A percentile compares a stretch with the other conserved stretches of the same genome.
Evolutionary conservation across 2,797 vertebrate species (phyloP).

Genomic region (Odontamblyopus rebecca): DNA sequence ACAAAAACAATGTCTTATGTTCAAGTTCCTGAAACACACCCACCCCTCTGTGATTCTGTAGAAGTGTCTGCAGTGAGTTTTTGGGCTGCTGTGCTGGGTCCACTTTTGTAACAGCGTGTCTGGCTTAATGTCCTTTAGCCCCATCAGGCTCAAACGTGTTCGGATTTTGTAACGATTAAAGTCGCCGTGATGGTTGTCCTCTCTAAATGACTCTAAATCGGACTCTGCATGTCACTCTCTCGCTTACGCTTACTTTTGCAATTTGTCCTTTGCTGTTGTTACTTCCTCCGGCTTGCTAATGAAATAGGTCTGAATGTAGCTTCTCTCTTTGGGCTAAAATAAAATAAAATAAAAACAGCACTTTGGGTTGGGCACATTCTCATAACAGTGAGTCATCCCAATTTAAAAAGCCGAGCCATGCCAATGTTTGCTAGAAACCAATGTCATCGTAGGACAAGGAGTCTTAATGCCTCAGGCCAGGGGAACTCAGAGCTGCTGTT

Average conservation of each 20-base stretch:
- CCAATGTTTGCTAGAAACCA: slow-evolving; percentile 31
- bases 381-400: slow-evolving; percentile 43
- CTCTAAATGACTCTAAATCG: slow-evolving; percentile 67
- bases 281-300: slow-evolving; percentile 45
- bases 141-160: slow-evolving; percentile 56
- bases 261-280: slow-evolving; percentile 29
- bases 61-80: slow-evolving; percentile 56
- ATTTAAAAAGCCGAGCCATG: slow-evolving; percentile 28
- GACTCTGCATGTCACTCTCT: slow-evolving; percentile 40
- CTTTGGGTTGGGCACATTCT: slow-evolving; percentile 6
- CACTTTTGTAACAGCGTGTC: slow-evolving; percentile 51
- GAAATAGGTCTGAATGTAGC: slow-evolving; percentile 15
- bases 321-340: slow-evolving; percentile 15
- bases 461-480: slow-evolving; percentile 39
- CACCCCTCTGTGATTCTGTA: slow-evolving; percentile 29
- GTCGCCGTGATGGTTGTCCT: slow-evolving; percentile 50
- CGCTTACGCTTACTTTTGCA: slow-evolving; percentile 25
- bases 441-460: slow-evolving; percentile 33
- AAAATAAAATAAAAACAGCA: slow-evolving; percentile 12
- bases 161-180: slow-evolving; percentile 50
- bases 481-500: slow-evolving; percentile 26
- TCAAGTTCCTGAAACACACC: slow-evolving; percentile 50
- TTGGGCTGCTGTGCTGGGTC: slow-evolving; percentile 38
- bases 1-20: slow-evolving; percentile 41
- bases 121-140: slow-evolving; percentile 54